Conservation (phyloP, 1,140 invertebrate genomes). For the Ridgeia piscesae region DNA sequence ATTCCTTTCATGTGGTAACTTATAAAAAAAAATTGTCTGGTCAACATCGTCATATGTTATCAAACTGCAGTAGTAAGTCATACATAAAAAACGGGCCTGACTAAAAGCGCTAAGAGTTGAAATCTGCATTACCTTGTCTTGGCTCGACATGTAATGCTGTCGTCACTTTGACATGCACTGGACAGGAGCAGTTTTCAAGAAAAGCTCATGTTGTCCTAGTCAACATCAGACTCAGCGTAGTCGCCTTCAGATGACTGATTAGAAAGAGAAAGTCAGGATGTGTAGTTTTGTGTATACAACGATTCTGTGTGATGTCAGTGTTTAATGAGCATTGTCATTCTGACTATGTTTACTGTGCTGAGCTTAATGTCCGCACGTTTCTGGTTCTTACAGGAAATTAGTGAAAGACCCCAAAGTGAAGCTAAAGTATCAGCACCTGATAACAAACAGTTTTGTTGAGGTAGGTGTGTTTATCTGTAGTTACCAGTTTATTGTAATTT, state of each 20-base stretch:
- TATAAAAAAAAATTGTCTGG: too few relatives aligned
- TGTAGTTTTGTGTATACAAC: neutral
- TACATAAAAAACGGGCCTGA: too few relatives aligned
- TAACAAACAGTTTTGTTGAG: conserved; percentile 98
- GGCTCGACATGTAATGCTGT: too few relatives aligned
- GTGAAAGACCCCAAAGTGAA: conserved; percentile 89
- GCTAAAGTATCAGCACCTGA: conserved; percentile 95
- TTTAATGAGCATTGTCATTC: neutral
- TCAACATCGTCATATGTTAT: too few relatives aligned
- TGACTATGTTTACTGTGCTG: neutral
- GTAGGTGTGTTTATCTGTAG: conserved; percentile 59
- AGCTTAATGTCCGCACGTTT: neutral
- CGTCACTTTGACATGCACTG: too few relatives aligned
- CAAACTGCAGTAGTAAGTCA: too few relatives aligned
- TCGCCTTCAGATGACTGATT: neutral
- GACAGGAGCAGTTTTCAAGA: too few relatives aligned
- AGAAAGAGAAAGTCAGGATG: neutral
- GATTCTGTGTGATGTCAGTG: neutral
- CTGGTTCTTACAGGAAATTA: conserved; percentile 60
- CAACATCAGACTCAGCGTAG: neutral
- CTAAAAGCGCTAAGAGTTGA: too few relatives aligned
- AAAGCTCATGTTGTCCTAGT: too few relatives aligned
- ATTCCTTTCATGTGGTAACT: too few relatives aligned
- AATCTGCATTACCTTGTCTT: too few relatives aligned
- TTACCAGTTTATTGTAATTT: neutral